Percentiles rank a stretch among this genome's conserved stretches.
These are phyloP conservation scores for Centrocercus urophasianus DNA, from an alignment of 2,113 vertebrate species.

Conservation along the genomic window DNA sequence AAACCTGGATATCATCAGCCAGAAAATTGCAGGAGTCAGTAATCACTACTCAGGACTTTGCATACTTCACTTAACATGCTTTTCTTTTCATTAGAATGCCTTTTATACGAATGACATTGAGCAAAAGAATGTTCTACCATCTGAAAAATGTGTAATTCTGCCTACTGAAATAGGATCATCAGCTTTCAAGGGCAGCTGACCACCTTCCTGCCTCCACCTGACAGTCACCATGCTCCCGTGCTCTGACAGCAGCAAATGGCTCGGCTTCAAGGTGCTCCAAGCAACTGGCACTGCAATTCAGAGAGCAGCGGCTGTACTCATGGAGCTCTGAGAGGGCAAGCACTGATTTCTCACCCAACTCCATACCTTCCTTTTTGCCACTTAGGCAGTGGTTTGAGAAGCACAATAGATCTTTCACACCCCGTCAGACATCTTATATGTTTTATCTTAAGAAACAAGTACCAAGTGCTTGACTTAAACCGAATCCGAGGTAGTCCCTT, in stretches of 20 bases:
- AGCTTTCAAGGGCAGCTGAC: neutral
- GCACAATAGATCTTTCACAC: neutral
- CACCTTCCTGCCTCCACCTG: neutral
- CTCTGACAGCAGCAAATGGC: neutral
- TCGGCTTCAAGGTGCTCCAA: neutral
- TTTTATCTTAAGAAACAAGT: neutral
- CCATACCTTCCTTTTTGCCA: neutral
- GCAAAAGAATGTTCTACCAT: neutral
- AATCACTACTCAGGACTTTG: neutral
- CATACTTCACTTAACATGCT: constrained; percentile 2
- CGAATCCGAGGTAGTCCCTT: neutral
- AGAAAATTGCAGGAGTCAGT: neutral
- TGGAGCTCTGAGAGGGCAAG: neutral
- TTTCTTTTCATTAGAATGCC: constrained; percentile 7
- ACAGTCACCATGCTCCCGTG: neutral
- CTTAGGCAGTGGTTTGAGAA: neutral
- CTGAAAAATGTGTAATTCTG: neutral
- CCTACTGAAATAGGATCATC: neutral
- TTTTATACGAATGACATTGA: constrained; percentile 28
- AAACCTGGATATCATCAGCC: neutral
- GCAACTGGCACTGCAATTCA: neutral
- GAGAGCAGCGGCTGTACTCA: neutral
- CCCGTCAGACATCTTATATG: neutral
- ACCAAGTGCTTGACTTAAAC: neutral
- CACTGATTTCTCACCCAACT: neutral